Percentiles rank a stretch among this genome's conserved stretches.
Conservation (phyloP, 2,113 vertebrate species). For the Chloebia gouldiae region DNA sequence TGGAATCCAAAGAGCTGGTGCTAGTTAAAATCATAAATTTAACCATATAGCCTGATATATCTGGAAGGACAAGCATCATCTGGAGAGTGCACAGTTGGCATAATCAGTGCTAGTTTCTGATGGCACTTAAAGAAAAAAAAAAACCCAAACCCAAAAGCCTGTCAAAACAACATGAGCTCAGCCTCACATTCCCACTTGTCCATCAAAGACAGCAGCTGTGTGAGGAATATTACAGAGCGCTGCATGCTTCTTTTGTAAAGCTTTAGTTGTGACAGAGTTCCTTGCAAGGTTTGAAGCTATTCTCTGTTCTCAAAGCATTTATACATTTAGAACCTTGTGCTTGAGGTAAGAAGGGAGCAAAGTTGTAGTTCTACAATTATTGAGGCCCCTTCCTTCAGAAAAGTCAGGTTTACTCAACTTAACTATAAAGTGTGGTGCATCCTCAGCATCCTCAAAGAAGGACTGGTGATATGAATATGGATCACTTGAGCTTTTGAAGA, state of each 20-base stretch:
- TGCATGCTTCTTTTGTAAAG: neutral
- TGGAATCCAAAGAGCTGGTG: neutral
- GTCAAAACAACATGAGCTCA: neutral
- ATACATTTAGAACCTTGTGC: neutral
- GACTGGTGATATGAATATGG: neutral
- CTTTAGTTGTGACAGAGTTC: neutral
- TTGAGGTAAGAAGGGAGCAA: neutral
- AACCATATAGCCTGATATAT: neutral
- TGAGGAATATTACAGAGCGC: neutral
- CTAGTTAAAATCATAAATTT: neutral
- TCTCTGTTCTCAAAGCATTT: neutral
- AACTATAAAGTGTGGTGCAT: neutral
- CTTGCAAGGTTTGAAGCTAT: neutral
- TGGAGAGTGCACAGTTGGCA: neutral
- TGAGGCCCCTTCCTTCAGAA: neutral
- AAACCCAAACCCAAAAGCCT: neutral
- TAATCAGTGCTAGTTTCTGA: neutral
- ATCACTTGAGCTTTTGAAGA: neutral
- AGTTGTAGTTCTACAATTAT: neutral
- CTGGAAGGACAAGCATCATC: neutral
- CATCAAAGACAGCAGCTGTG: neutral
- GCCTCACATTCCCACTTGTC: neutral
- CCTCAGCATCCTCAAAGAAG: neutral
- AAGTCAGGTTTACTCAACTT: neutral
- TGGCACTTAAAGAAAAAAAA: neutral